Evolutionary conservation across 2,797 vertebrate species (phyloP).

Genomic region (Periophthalmus magnuspinnatus): DNA sequence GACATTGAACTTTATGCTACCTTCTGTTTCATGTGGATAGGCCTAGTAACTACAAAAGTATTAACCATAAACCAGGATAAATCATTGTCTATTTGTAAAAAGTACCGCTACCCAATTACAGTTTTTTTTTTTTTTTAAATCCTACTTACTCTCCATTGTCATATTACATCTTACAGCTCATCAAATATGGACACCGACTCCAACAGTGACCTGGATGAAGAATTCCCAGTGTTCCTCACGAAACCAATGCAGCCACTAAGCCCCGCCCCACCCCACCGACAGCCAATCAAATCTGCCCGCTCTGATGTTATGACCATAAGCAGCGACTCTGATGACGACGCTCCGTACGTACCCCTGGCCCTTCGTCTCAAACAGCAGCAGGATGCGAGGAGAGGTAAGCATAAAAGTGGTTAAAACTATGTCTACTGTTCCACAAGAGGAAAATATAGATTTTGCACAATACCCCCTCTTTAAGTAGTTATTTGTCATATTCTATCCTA

Average conservation of each 20-base stretch:
- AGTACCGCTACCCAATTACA: no score
- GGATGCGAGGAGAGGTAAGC: not conserved
- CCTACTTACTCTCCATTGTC: not conserved
- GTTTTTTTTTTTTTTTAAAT: no score
- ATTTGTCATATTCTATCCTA: no score
- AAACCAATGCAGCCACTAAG: slow-evolving; percentile 32
- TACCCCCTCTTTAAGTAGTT: no score
- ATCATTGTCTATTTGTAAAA: no score
- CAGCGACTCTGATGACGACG: slow-evolving; percentile 75
- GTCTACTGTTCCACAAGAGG: no score
- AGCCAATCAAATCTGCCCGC: slow-evolving; percentile 3
- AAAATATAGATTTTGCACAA: no score
- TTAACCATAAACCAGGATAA: no score
- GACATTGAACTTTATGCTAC: no score
- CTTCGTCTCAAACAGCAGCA: slow-evolving; percentile 70
- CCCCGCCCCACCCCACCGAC: slow-evolving; percentile 1
- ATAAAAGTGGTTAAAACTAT: not conserved
- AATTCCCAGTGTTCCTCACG: slow-evolving; percentile 78
- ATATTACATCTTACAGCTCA: not conserved
- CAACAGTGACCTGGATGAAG: slow-evolving; percentile 73
- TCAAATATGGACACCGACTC: slow-evolving; percentile 62
- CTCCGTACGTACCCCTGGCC: slow-evolving; percentile 65
- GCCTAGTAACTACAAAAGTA: no score
- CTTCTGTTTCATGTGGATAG: no score
- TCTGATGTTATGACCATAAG: slow-evolving; percentile 65